Evolutionary conservation across 2,797 vertebrate species (phyloP).

Genomic region (Diceros bicornis): DNA sequence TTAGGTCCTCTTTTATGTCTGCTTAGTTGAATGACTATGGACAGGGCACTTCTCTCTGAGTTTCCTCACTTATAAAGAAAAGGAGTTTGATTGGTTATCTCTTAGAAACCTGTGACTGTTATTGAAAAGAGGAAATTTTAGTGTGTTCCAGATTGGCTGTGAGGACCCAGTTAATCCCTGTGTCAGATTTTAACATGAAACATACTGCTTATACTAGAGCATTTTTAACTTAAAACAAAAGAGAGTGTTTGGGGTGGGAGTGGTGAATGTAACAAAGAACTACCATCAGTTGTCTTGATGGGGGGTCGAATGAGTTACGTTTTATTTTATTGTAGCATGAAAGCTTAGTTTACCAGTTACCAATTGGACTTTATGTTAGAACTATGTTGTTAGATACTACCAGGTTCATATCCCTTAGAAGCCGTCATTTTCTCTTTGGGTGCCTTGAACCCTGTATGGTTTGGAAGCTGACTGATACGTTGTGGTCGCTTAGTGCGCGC

Average conservation of each 20-base stretch:
- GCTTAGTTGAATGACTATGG: not conserved
- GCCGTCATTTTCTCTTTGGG: not conserved
- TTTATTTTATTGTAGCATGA: not conserved
- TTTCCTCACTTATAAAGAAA: slow-evolving; percentile 5
- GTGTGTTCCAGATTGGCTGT: not conserved
- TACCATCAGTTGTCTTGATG: not conserved
- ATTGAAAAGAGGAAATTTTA: not conserved
- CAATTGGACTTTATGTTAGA: not conserved
- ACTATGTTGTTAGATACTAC: not conserved
- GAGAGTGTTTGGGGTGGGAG: not conserved
- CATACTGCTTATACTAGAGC: not conserved
- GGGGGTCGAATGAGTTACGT: not conserved
- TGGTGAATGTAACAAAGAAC: not conserved
- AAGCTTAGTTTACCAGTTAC: not conserved
- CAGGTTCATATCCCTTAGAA: not conserved
- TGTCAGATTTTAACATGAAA: not conserved
- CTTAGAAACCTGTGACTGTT: not conserved
- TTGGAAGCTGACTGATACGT: not conserved
- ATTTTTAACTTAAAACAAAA: slow-evolving; percentile 11
- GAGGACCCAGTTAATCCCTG: not conserved
- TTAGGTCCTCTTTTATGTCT: not conserved
- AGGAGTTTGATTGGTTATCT: not conserved
- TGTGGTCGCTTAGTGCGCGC: not conserved
- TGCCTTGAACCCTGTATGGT: not conserved
- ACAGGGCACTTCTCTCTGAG: not conserved